phyloP scores from a whole-genome alignment of 2,113 vertebrate genomes.

The Alces alces region DNA sequence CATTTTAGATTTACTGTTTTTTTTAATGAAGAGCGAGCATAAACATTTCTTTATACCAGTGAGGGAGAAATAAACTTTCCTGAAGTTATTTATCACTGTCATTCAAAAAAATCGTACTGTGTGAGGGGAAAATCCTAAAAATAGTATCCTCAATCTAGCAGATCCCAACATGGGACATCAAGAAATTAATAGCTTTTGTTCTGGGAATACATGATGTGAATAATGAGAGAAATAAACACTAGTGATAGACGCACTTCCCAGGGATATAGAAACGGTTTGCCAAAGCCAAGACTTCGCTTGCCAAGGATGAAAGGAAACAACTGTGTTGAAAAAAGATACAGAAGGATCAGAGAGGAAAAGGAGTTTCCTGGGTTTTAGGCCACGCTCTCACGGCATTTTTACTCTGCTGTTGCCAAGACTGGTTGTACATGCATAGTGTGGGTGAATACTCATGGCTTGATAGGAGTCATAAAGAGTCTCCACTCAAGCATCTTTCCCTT shows the following conservation, averaged over 20 bases:
- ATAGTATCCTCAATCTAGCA: constrained; percentile 32
- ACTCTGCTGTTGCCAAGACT: not conserved
- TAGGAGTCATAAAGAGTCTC: not conserved
- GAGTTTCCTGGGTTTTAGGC: not conserved
- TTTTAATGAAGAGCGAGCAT: not conserved
- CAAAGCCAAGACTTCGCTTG: constrained; percentile 20
- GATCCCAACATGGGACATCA: not conserved
- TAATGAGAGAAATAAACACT: constrained; percentile 46
- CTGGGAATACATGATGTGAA: constrained; percentile 58
- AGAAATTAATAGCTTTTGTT: constrained; percentile 52
- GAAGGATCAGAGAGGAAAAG: not conserved
- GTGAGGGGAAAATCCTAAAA: constrained; percentile 40
- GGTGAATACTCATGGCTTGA: not conserved
- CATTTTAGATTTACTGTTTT: not conserved
- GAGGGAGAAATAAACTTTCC: constrained; percentile 30
- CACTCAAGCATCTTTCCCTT: not conserved
- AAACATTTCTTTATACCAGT: not conserved
- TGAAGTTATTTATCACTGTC: constrained; percentile 28
- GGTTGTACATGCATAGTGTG: not conserved
- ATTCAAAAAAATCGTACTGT: constrained; percentile 24
- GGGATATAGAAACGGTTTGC: not conserved
- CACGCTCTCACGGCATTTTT: not conserved
- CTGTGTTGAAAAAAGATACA: constrained; percentile 5
- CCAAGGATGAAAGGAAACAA: constrained; percentile 46
- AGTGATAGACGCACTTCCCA: constrained; percentile 22